Percentiles rank a stretch among this genome's conserved stretches.
Conservation (phyloP, 35 echinoderm and acorn worm genomes). For the Ophiothrix spiculata region DNA sequence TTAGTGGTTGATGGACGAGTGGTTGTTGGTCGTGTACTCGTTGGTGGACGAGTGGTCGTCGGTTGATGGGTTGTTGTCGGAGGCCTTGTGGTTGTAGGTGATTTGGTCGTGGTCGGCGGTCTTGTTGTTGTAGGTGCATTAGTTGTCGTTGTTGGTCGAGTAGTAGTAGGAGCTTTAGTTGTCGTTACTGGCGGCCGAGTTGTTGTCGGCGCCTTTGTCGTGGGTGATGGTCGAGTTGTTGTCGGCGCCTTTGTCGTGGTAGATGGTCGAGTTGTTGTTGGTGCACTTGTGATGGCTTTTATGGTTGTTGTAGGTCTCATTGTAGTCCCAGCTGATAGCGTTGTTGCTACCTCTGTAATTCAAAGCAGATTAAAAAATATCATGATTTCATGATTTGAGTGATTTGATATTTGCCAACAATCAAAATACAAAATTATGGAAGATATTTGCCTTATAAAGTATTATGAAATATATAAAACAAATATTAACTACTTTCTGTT, state of each 20-base stretch:
- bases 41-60: not conserved
- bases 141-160: not conserved
- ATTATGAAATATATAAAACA: no score
- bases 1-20: not conserved
- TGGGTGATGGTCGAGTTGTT: no score
- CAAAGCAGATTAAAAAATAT: no score
- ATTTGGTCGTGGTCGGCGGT: constrained; percentile 1
- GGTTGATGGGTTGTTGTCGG: not conserved
- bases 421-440: no score
- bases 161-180: constrained; percentile 9
- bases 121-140: not conserved
- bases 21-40: not conserved
- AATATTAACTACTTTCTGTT: no score
- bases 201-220: not conserved
- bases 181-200: not conserved
- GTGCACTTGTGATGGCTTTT: not conserved
- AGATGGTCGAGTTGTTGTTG: not conserved
- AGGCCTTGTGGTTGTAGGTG: not conserved
- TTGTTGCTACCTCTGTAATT: not conserved
- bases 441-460: no score
- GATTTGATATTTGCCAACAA: no score
- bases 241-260: not conserved
- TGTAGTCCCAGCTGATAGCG: not conserved
- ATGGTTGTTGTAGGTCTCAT: not conserved
- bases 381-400: no score